Conservation (phyloP, 1,140 invertebrate genomes). For the Teleogryllus occipitalis region DNA sequence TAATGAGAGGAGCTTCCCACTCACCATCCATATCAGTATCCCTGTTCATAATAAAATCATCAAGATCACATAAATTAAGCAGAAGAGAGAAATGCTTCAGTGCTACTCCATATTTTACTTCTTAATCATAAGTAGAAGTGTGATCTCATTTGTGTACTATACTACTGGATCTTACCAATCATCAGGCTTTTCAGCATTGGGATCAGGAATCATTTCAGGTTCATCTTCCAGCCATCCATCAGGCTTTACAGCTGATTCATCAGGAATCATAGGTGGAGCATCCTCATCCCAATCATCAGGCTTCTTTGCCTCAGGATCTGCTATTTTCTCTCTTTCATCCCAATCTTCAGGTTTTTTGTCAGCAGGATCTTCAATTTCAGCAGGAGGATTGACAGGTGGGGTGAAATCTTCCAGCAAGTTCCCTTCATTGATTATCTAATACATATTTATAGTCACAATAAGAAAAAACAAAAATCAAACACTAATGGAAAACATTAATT, state of each 20-base stretch:
- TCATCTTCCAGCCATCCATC: conserved; percentile 93
- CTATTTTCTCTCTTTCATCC: conserved; percentile 95
- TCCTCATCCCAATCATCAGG: conserved; percentile 95
- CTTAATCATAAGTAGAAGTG: not conserved
- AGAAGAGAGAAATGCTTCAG: too few relatives aligned
- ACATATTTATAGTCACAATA: not conserved
- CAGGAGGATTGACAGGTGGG: conserved; percentile 89
- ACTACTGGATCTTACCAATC: conserved; percentile 64
- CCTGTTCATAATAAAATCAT: conserved; percentile 35
- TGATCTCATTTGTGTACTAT: not conserved
- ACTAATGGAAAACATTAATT: not conserved
- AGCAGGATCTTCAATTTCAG: conserved; percentile 89
- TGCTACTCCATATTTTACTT: too few relatives aligned
- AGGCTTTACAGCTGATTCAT: conserved; percentile 81
- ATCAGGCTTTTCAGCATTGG: conserved; percentile 74
- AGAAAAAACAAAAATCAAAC: not conserved
- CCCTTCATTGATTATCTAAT: conserved; percentile 65
- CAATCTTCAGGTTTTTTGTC: conserved; percentile 88
- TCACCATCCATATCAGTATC: conserved; percentile 97
- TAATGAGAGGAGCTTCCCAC: conserved; percentile 91
- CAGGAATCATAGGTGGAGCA: conserved; percentile 80
- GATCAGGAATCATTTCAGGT: conserved; percentile 78
- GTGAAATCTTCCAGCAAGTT: conserved; percentile 81
- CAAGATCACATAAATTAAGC: too few relatives aligned
- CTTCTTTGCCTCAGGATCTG: conserved; percentile 77